Percentiles rank a stretch among this genome's conserved stretches.
Conservation (phyloP, 2,888 invertebrate species). For the Pecten maximus region DNA sequence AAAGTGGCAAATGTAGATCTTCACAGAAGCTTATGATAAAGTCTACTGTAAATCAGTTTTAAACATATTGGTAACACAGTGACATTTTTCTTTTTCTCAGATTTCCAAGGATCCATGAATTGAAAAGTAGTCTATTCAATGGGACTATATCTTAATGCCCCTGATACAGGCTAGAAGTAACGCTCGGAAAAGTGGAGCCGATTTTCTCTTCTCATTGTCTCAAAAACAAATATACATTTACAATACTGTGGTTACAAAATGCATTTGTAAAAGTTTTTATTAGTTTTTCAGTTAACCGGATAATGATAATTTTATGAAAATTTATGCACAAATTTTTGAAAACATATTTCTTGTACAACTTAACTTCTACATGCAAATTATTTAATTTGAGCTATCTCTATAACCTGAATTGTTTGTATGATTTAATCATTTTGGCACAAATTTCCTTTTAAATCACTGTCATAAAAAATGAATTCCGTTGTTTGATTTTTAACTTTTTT, state of each 20-base stretch:
- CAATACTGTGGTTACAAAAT: neutral
- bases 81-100: conserved; percentile 1
- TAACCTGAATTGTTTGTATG: no score
- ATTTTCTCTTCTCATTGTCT: neutral
- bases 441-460: no score
- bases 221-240: neutral
- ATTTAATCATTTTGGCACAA: no score
- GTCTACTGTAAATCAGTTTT: neutral
- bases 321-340: neutral
- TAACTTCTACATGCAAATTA: no score
- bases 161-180: neutral
- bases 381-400: no score
- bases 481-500: no score
- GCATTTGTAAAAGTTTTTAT: neutral
- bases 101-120: conserved; percentile 22
- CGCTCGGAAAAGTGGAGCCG: neutral
- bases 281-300: neutral
- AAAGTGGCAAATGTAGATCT: conserved; percentile 17
- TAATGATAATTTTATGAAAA: neutral
- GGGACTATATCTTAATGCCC: neutral
- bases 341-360: neutral
- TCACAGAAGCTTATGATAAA: neutral
- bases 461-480: no score
- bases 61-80: neutral
- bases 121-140: conserved; percentile 15